Base-by-base conservation (phyloP, 2,888 invertebrate genomes). In the Microdon myrmicae region DNA sequence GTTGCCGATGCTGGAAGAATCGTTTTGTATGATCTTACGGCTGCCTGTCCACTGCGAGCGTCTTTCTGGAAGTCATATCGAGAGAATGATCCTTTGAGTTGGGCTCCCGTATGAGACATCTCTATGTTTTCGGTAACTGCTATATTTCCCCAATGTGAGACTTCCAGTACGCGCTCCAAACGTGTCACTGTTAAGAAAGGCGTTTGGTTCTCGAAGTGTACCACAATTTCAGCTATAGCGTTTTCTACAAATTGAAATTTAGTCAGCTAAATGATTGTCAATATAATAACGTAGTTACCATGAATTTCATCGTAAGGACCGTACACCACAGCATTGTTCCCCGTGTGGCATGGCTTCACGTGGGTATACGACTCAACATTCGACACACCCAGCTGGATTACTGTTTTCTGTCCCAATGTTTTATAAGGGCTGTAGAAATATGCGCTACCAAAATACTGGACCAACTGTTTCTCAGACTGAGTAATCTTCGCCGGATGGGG, bases 71-170 rank as follows among this genome's bases (percentile, higher is more conserved):
- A 98, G 78, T 99, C 98, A 79, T 96, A 96, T 26, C 99, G 87
- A 2, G 98, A 98, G 82, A 99, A 97, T 2, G 96, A 87, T 0
- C 95, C 95, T 75, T 96, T 96, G 26, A 99, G 81, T 67, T 87
- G 84, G 7, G 99, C 98, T 28, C 99, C 99, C 32, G 91, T 90
- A 75, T 99, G 98, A 12, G 89, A 83, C 68, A 99, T 83, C 76
- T 96, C 94, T 69, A 98, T 86, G 4, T 90, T 87, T 78, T 99
- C 99, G 77, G 98, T 96, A 1, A 99, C 85, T 13, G 98, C 98
- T 72, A 99, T 93, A 74, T 98, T 97, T 5, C 98, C 98, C 99
- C 99, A 99, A 78, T 99, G 98, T 0, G 98, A 99, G 2, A 99
- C 87, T 81, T 99, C 98, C 71, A 99, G 90, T 0, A 87, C 82